Conservation (phyloP, 1,140 invertebrate genomes). For the Caenorhabditis elegans region WBcel235 BX284605.5:753001-753500, state of each 20-base stretch:
- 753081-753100: too few species aligned
- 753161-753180: too few species aligned
- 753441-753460: conserved; percentile 2
- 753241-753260: not conserved
- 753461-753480: not conserved
- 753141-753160: too few species aligned
- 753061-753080: too few species aligned
- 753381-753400: conserved; percentile 1
- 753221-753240: conserved; percentile 18
- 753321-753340: too few species aligned
- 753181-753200: too few species aligned
- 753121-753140: too few species aligned
- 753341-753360: not conserved
- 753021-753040: too few species aligned
- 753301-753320: not conserved
- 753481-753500: conserved; percentile 2
- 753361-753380: conserved; percentile 21
- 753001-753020: too few species aligned
- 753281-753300: not conserved
- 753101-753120: too few species aligned
- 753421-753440: not conserved
- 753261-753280: not conserved
- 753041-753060: too few species aligned
- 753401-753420: not conserved
- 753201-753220: too few species aligned